Percentiles rank a stretch among this genome's conserved stretches.
Evolutionary conservation across 2,113 vertebrate genomes (phyloP).

Genomic region (Cricetomys ansorgei): DNA sequence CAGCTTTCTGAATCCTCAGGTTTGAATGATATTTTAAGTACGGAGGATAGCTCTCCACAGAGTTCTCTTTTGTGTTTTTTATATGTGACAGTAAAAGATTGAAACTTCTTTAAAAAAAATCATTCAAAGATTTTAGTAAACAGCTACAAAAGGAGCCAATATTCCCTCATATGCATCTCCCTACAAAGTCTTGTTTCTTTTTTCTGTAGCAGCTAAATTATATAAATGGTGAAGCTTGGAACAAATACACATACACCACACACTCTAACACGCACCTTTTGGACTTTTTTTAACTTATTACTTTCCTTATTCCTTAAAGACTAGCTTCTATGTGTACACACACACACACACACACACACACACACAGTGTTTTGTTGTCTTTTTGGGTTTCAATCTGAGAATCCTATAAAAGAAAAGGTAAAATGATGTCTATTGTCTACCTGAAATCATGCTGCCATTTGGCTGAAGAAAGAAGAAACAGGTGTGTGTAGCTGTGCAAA

Average conservation of each 20-base stretch:
- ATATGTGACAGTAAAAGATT: constrained; percentile 65
- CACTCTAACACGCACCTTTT: neutral
- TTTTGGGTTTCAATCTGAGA: neutral
- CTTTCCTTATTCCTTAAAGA: constrained; percentile 48
- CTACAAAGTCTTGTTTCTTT: constrained; percentile 6
- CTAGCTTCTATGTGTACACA: neutral
- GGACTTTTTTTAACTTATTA: neutral
- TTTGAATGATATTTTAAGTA: constrained; percentile 68
- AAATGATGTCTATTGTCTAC: neutral
- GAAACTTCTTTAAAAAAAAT: neutral
- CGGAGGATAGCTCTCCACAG: constrained; percentile 51
- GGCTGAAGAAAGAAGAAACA: neutral
- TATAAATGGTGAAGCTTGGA: neutral
- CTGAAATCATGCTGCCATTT: neutral
- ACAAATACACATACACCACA: neutral
- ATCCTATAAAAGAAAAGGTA: constrained; percentile 15
- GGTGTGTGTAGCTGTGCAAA: neutral
- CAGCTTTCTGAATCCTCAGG: constrained; percentile 55
- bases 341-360: neutral
- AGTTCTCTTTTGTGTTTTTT: constrained; percentile 65
- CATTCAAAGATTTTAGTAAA: constrained; percentile 67
- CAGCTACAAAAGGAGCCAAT: constrained; percentile 46
- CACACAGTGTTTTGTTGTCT: neutral
- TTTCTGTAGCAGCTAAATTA: constrained; percentile 2
- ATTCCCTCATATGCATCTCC: neutral